A percentile compares a stretch with the other conserved stretches of the same genome.
Conservation (phyloP, 1,140 invertebrate genomes). For the Zaprionus nigranus region DNA sequence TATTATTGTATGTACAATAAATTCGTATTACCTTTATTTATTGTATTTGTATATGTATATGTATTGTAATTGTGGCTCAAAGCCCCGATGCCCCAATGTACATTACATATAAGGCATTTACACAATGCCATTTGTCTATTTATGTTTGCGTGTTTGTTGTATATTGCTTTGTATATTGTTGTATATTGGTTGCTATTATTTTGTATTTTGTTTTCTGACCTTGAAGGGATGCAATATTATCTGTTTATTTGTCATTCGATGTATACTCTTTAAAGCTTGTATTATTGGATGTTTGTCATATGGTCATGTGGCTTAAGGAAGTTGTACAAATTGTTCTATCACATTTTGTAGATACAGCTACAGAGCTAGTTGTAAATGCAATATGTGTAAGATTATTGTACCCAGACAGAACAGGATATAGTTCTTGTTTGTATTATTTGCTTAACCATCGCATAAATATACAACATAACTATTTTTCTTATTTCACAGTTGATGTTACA, state of each 20-base stretch:
- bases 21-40: conserved; percentile 76
- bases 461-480: too few relatives aligned
- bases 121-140: conserved; percentile 2
- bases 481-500: too few relatives aligned
- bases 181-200: background rate
- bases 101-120: background rate
- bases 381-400: conserved; percentile 30
- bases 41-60: conserved; percentile 62
- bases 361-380: conserved; percentile 37
- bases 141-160: background rate
- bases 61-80: background rate
- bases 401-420: conserved; percentile 23
- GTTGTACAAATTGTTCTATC: conserved; percentile 56
- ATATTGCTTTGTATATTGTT: too few relatives aligned
- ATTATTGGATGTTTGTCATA: background rate
- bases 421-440: too few relatives aligned
- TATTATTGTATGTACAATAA: conserved; percentile 79
- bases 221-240: background rate
- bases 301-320: background rate
- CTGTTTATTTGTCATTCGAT: background rate
- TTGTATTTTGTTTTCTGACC: conserved; percentile 2
- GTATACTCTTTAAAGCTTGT: background rate
- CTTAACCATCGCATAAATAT: too few relatives aligned
- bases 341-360: conserved; percentile 28
- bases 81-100: background rate